Conservation (phyloP, 1,140 invertebrate genomes). For the Scaptomyza graminum region DNA sequence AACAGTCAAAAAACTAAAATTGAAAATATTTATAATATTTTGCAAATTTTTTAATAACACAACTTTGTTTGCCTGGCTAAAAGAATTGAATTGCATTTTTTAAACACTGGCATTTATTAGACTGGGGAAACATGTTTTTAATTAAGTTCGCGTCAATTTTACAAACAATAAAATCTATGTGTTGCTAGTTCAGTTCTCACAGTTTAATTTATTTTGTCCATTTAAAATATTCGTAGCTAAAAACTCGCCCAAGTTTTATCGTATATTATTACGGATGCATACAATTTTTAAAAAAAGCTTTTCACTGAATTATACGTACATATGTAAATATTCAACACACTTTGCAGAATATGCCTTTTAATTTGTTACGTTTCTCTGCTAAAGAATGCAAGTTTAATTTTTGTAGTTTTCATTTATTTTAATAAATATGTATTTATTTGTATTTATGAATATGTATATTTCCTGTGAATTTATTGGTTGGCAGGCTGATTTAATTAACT, state of each 20-base stretch:
- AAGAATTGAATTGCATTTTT: not conserved
- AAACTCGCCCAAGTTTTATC: not conserved
- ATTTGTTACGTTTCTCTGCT: not conserved
- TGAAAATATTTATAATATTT: not conserved
- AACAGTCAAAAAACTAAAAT: not conserved
- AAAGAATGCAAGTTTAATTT: not conserved
- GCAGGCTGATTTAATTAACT: not conserved
- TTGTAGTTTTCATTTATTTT: not conserved
- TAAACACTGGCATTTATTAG: not conserved
- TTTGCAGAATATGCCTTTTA: too few species aligned
- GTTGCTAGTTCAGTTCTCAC: not conserved
- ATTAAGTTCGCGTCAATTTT: not conserved
- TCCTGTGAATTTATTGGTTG: not conserved
- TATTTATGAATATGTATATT: not conserved
- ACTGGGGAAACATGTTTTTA: not conserved
- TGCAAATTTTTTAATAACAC: conserved; percentile 2
- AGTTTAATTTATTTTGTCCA: not conserved
- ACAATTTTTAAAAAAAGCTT: too few species aligned
- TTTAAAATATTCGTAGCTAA: not conserved
- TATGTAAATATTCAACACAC: too few species aligned
- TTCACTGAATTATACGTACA: too few species aligned
- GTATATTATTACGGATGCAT: too few species aligned
- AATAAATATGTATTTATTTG: not conserved
- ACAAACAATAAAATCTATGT: not conserved
- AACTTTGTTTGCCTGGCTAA: not conserved